Evolutionary conservation across 2,888 invertebrate species (phyloP), one percentile per base, ranked within the genome.

Genomic region (Cheilosia soror): DNA sequence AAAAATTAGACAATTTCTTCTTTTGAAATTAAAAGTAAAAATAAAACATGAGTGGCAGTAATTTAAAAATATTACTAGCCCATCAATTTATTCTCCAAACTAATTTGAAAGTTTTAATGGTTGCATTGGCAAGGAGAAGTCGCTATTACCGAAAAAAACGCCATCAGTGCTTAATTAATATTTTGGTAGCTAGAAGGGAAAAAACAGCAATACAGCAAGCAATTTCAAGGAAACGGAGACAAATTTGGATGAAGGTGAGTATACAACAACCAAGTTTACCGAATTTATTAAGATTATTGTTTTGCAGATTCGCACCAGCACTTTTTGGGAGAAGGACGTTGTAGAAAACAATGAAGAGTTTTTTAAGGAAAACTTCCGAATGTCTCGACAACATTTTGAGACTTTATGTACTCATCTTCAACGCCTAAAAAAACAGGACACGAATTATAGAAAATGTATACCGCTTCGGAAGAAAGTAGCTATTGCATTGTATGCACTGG

Each of bases 341-440:
- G 37, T 37, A 4, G 58, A 57, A 57, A 58, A 58, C 11, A 37
- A 13, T 25, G 15, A 40, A 11, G 7, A 25, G 4, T 25, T 58
- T 25, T 80, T 66, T n/a, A 92, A 27, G 44, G 20, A 63, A 44
- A 47, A 29, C 15, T 47, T 63, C 7, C 47, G 47, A 63, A 29
- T 88, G 91, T 88, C 44, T 89, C 76, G 49, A 90, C 88, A 53
- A 90, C 90, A 25, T 89, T 89, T 53, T 33, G 33, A 33, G 7
- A 9, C 7, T 33, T 33, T 33, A 9, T 33, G 33, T 33, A 33
- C 33, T 9, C 33, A 33, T 9, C 33, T 33, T 9, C 33, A 33
- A 33, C 9, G 0, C 33, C 9, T 33, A 2, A 7, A 33, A 33
- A 33, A 9, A 9, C 33, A 33, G 9, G 33, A 33, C 33, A 33